Conservation (phyloP, 2,797 vertebrate genomes). For the Sitta carolinensis region DNA sequence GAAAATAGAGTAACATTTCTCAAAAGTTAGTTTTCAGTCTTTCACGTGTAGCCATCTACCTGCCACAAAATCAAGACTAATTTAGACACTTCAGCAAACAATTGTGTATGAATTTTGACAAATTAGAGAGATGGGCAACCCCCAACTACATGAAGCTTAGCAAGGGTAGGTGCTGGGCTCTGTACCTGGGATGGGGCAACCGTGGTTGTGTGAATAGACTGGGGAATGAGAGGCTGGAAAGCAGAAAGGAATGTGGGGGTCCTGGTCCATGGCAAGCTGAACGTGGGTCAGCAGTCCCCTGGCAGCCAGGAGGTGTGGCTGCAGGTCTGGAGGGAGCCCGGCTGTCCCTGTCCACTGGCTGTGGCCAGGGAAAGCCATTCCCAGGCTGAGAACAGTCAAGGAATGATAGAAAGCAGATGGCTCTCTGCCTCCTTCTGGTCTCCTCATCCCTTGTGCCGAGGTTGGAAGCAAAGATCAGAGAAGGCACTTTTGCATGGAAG, state of each 20-base stretch:
- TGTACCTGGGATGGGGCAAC: not conserved
- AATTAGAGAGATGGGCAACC: not conserved
- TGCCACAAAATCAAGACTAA: not conserved
- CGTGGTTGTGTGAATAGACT: no score
- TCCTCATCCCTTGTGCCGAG: no score
- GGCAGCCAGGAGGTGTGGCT: not conserved
- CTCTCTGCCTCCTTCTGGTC: no score
- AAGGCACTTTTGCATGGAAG: no score
- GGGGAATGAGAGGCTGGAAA: not conserved
- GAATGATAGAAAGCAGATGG: no score
- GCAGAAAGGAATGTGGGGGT: not conserved
- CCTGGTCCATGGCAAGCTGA: rapidly evolving
- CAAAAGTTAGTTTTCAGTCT: not conserved
- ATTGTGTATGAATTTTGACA: not conserved
- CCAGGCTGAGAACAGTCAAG: no score
- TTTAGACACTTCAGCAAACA: not conserved
- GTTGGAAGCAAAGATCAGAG: no score
- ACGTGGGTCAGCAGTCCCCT: not conserved
- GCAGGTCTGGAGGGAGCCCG: no score
- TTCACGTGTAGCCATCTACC: not conserved
- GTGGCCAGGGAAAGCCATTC: no score
- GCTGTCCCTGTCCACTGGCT: no score
- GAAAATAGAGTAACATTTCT: not conserved
- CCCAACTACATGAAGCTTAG: not conserved
- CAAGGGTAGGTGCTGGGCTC: not conserved